Base-by-base conservation (phyloP, 2,797 vertebrate genomes). In the Sebastes trivittatus region DNA sequence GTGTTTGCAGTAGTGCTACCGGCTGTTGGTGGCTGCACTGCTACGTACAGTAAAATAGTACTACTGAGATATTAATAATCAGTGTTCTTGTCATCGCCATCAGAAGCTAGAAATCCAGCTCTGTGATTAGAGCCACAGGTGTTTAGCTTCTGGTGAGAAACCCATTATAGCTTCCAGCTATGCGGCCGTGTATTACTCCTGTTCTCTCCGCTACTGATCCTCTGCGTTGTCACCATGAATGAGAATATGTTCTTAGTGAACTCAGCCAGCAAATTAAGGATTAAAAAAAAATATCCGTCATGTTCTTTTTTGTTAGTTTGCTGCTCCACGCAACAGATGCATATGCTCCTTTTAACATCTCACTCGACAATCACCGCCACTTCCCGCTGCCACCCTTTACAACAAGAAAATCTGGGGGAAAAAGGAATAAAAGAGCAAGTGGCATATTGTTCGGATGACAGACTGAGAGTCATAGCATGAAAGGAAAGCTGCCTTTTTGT, bases 181-280 rank as follows among this genome's bases (percentile, higher is more conserved):
- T 55, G 58, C 7, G 38, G 58, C 70, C 25, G 10, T 34, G 64
- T 68, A 73, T 80, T 78, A 85, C 81, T 77, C 67, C 76, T 70
- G 65, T 83, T 82, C 86, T 84, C 70, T 11, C 56, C 59, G 75
- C 71, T 67, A 66, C 83, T 88, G 84, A 92, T 92, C 86, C 82
- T 68, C 73, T 58, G 34, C 67, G 63, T 88, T 86, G 85, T 87
- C 83, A 83, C 86, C 58, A 27, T 80, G 85, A 92, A 92, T 91
- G 49, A 78, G 76, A 93, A 91, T 86, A 84, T 81, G 77, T 89
- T 92, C 90, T 92, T 87, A 84, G 85, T 88, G 87, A 92, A 91
- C 77, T 88, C 81, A 89, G 87, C 88, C 91, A 90, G 88, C 81
- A 91, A 92, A 91, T 91, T 88, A 93, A 87, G 88, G 83, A 87